Conservation (phyloP, 2,797 vertebrate species). For the Acanthurus lineatus region DNA sequence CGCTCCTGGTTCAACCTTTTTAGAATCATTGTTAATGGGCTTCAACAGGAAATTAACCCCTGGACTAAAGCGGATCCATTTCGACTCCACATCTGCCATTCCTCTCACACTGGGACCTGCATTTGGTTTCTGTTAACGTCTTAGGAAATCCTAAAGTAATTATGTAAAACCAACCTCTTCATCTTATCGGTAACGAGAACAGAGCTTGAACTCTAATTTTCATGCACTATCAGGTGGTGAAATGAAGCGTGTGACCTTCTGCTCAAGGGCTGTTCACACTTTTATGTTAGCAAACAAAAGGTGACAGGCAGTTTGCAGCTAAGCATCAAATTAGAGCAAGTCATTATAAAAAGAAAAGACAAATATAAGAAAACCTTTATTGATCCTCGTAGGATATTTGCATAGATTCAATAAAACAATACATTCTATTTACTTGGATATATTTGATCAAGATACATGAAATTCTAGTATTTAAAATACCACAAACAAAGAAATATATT, state of each 20-base stretch:
- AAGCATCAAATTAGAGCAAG: not conserved
- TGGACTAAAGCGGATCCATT: not conserved
- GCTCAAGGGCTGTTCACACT: constrained; percentile 21
- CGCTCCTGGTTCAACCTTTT: too few species aligned
- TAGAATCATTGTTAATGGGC: too few species aligned
- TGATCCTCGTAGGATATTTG: too few species aligned
- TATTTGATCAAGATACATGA: not conserved
- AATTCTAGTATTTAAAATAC: too few species aligned
- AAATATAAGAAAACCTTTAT: too few species aligned
- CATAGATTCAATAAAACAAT: not conserved
- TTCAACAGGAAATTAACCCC: not conserved
- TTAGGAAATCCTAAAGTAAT: constrained; percentile 27
- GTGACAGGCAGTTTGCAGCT: constrained; percentile 6
- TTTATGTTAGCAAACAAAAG: constrained; percentile 42
- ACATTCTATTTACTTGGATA: not conserved
- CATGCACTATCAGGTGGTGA: constrained; percentile 47
- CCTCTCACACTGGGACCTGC: not conserved
- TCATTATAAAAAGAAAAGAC: not conserved
- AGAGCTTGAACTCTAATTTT: constrained; percentile 35
- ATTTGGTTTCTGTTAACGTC: constrained; percentile 7
- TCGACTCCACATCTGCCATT: not conserved
- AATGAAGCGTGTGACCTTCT: constrained; percentile 47
- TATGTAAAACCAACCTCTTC: constrained; percentile 52
- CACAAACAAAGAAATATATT: not conserved
- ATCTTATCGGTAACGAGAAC: constrained; percentile 5